Percentiles rank a stretch among this genome's conserved stretches.
Conservation (phyloP, 2,888 invertebrate species). For the Amphipyra berbera region DNA sequence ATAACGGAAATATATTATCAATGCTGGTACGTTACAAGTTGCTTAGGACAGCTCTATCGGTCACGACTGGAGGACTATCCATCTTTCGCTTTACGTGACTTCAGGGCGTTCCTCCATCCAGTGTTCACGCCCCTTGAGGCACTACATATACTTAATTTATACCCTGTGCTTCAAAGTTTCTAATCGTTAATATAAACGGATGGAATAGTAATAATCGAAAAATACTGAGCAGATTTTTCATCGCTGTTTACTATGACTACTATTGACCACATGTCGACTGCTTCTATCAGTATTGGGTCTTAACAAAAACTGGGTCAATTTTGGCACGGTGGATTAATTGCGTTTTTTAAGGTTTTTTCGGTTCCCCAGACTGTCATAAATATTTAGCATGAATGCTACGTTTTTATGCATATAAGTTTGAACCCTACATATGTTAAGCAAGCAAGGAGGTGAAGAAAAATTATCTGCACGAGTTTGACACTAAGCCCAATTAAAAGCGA, state of each 20-base stretch:
- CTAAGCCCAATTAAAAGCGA: constrained; percentile 8
- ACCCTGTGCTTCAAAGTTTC: not conserved
- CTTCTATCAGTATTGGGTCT: too few species aligned
- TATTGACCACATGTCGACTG: too few species aligned
- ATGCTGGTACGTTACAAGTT: constrained; percentile 28
- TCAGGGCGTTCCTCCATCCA: constrained; percentile 11
- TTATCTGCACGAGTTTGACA: constrained; percentile 13
- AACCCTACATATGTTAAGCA: not conserved
- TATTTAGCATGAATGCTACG: too few species aligned
- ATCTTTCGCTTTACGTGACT: constrained; percentile 42
- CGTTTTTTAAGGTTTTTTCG: too few species aligned
- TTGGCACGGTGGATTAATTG: too few species aligned
- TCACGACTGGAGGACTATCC: constrained; percentile 32
- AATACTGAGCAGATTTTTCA: too few species aligned
- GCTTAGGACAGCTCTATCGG: constrained; percentile 20
- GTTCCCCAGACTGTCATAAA: not conserved
- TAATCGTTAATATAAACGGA: too few species aligned
- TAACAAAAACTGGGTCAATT: too few species aligned
- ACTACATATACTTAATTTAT: constrained; percentile 8
- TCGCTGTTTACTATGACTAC: too few species aligned
- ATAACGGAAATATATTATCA: constrained; percentile 22
- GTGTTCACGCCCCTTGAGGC: constrained; percentile 5
- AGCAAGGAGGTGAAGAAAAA: not conserved
- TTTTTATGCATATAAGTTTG: not conserved
- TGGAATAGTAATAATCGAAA: too few species aligned